Evolutionary conservation across 2,797 vertebrate species (phyloP), one percentile per base, ranked within the genome.

Genomic region (Brachymystax lenok): DNA sequence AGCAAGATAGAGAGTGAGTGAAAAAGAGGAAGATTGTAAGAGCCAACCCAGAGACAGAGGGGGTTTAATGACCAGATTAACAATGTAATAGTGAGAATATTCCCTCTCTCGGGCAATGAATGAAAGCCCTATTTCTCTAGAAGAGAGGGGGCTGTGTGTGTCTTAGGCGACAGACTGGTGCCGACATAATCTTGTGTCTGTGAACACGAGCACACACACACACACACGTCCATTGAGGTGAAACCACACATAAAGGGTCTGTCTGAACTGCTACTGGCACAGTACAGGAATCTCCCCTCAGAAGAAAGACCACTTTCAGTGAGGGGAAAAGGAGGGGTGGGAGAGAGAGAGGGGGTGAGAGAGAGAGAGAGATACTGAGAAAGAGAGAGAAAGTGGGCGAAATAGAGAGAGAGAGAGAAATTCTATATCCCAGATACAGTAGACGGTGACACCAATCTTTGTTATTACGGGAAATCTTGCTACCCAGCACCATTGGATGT

Each of bases 31-130:
- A 71, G 40, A 24, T 46, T 50, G 40, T 24, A 46, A 71, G n/a
- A 50, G 69, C 1, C 4, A 40, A 4, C 2, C 33, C 12, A 76
- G 67, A 80, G 67, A 69, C 7, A 5, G 69, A 71, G 50, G 56
- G 30, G 40, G 69, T 76, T 84, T 78, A 85, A 90, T 82, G 75
- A 83, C 75, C 28, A 72, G 85, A 87, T 88, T 84, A 85, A 77
- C 40, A 46, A 8, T 73, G 8, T 46, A 46, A 46, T 46, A 8
- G 40, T 46, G 40, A 46, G 40, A 46, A 46, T 46, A 46, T 46
- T 12, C 40, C 8, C 40, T 46, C 40, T 46, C 40, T 46, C 8
- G 8, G 2, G 40, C 40, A 46, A 46, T 46, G 40, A 46, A 46
- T 46, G 40, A 46, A 46, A 46, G 40, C 35, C 68, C 75, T 90